Evolutionary conservation across 1,140 invertebrate species (phyloP).

Genomic region (Trichomalopsis sarcophagae): DNA sequence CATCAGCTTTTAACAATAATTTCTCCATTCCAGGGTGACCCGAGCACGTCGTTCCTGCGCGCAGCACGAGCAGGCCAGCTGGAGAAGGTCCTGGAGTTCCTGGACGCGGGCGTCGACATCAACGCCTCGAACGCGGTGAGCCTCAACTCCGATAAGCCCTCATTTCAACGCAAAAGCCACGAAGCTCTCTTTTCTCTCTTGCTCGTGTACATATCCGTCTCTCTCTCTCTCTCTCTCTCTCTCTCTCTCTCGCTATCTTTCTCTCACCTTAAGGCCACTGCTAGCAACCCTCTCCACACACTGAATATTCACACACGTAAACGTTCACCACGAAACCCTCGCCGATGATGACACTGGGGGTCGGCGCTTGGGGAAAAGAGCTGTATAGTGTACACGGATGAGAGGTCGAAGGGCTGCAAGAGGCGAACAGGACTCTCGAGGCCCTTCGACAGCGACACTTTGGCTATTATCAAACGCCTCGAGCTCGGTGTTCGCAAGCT

Average conservation of each 20-base stretch:
- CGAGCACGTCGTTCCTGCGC: conserved; percentile 90
- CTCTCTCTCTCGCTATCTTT: neutral
- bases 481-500: neutral
- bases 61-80: conserved; percentile 97
- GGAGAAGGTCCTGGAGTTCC: conserved; percentile 94
- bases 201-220: neutral
- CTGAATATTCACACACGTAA: neutral
- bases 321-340: conserved; percentile 1
- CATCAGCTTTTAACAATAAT: conserved; percentile 15
- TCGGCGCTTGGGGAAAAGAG: neutral
- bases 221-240: neutral
- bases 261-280: neutral
- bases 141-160: conserved; percentile 49
- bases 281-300: neutral
- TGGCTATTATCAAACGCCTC: conserved; percentile 7
- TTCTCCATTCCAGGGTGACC: conserved; percentile 82
- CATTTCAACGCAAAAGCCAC: neutral
- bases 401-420: conserved; percentile 32
- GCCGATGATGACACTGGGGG: neutral
- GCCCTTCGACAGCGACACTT: conserved; percentile 31
- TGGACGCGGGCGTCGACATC: conserved; percentile 96
- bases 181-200: neutral
- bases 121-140: conserved; percentile 98
- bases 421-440: conserved; percentile 28
- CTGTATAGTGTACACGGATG: neutral